phyloP scores from a whole-genome alignment of 2,113 vertebrate species.

The Mesocricetus auratus region DNA sequence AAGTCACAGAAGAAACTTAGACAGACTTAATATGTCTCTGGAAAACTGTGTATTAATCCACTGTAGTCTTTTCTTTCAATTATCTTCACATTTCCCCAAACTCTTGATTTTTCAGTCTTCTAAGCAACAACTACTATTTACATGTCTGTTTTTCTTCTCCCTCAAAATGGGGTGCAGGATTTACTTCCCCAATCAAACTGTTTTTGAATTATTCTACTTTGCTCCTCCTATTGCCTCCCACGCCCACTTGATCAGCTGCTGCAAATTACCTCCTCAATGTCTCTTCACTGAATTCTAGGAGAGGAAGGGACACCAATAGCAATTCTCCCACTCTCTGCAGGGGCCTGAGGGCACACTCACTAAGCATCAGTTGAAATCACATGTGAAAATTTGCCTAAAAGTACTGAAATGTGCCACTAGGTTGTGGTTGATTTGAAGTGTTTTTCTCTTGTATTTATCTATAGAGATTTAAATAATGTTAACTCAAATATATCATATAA shows the following conservation, averaged over 20 bases:
- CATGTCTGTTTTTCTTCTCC: constrained; percentile 38
- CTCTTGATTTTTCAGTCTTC: constrained; percentile 54
- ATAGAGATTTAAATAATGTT: constrained; percentile 30
- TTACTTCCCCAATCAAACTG: constrained; percentile 31
- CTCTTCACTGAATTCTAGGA: not conserved
- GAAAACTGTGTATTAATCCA: constrained; percentile 68
- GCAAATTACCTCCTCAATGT: constrained; percentile 1
- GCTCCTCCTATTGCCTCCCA: constrained; percentile 51
- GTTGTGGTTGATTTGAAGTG: not conserved
- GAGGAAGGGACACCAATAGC: not conserved
- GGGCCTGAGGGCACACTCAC: not conserved
- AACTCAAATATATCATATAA: not conserved
- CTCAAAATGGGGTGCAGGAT: not conserved
- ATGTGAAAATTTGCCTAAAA: not conserved
- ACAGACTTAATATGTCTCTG: constrained; percentile 72
- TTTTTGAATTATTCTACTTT: constrained; percentile 53
- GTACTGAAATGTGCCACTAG: not conserved
- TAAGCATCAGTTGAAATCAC: not conserved
- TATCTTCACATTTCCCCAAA: constrained; percentile 53
- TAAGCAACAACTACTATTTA: constrained; percentile 61
- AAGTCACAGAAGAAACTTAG: constrained; percentile 67
- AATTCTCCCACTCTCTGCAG: not conserved
- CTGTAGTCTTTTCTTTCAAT: constrained; percentile 75
- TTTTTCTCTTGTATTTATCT: constrained; percentile 44
- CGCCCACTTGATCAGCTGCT: not conserved